Conservation (phyloP, 2,797 vertebrate species). For the Gymnodraco acuticeps region DNA sequence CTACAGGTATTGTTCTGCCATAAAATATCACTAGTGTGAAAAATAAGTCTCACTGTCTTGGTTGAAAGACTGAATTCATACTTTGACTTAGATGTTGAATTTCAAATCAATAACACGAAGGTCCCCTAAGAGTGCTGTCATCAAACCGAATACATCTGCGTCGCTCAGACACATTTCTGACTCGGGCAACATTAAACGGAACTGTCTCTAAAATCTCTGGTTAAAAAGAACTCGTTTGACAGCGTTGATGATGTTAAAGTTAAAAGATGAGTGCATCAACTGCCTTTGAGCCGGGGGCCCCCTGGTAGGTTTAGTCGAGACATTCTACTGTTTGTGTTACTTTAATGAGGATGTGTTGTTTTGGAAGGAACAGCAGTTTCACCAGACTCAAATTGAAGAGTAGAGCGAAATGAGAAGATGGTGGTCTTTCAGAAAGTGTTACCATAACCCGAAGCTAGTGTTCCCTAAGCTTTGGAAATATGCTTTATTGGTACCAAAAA, state of each 20-base stretch:
- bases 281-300: constrained; percentile 78
- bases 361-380: constrained; percentile 49
- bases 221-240: constrained; percentile 80
- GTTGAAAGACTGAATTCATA: constrained; percentile 69
- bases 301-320: constrained; percentile 73
- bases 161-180: constrained; percentile 73
- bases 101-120: constrained; percentile 84
- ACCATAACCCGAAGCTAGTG: neutral
- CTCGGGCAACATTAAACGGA: constrained; percentile 75
- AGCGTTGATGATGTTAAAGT: constrained; percentile 82
- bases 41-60: constrained; percentile 68
- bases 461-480: neutral
- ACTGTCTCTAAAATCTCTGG: constrained; percentile 67
- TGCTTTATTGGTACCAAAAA: neutral
- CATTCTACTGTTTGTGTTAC: constrained; percentile 74
- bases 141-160: constrained; percentile 84
- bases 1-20: constrained; percentile 64
- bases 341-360: constrained; percentile 73
- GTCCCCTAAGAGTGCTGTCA: constrained; percentile 72
- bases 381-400: constrained; percentile 14
- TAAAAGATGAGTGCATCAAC: constrained; percentile 77
- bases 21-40: constrained; percentile 57
- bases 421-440: constrained; percentile 20
- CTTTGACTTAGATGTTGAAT: constrained; percentile 78
- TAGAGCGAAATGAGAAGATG: constrained; percentile 3